phyloP scores from a whole-genome alignment of 2,113 vertebrate species.

The Ascaphus truei region DNA sequence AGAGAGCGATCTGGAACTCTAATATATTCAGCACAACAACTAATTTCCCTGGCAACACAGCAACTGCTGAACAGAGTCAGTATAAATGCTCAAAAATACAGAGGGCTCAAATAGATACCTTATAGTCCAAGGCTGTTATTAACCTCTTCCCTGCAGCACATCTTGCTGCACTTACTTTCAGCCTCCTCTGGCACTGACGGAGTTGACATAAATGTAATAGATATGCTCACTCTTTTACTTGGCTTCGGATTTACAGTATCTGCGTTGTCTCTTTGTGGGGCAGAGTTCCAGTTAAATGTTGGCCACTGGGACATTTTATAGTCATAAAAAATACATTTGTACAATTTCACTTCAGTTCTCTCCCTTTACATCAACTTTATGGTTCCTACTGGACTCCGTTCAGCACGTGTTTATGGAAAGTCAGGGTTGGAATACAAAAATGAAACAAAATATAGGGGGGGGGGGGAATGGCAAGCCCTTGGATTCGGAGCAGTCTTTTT shows the following conservation, averaged over 20 bases:
- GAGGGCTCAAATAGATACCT: neutral
- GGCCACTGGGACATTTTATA: neutral
- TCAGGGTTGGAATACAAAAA: neutral
- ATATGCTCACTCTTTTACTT: neutral
- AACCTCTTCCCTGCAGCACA: neutral
- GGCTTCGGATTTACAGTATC: neutral
- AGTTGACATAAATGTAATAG: neutral
- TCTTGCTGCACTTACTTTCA: neutral
- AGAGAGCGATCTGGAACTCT: conserved; percentile 4
- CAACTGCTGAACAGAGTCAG: conserved; percentile 12
- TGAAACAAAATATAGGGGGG: neutral
- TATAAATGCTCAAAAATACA: neutral
- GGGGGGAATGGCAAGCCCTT: too few relatives aligned
- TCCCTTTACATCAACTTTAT: neutral
- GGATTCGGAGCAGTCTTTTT: too few relatives aligned
- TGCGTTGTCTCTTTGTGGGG: neutral
- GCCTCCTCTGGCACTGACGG: neutral
- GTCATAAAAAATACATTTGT: neutral
- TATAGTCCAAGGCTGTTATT: neutral
- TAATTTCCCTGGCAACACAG: conserved; percentile 36
- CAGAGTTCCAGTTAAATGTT: neutral
- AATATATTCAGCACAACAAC: conserved; percentile 38
- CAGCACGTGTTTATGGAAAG: neutral
- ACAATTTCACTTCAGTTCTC: neutral
- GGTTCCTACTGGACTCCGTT: neutral